Percentiles rank a stretch among this genome's conserved stretches.
These are phyloP conservation scores for Plemyria rubiginata DNA, from an alignment of 2,888 invertebrate species.

Conservation along the genomic window DNA sequence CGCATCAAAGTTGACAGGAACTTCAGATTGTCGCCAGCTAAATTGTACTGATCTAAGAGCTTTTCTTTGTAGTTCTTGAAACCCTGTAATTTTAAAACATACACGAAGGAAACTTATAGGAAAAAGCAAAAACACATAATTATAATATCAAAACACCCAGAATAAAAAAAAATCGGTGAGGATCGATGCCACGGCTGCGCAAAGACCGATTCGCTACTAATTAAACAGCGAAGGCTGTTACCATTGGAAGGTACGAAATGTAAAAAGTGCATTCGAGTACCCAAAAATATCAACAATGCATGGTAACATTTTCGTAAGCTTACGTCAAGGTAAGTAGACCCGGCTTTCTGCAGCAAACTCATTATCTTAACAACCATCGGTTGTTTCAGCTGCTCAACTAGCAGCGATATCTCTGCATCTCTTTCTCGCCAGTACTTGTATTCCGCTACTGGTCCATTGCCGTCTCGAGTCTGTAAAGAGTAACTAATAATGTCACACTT, in stretches of 20 bases:
- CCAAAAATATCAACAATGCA: too few species aligned
- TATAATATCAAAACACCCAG: too few species aligned
- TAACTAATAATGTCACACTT: neutral
- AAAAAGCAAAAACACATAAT: neutral
- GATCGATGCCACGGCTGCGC: too few species aligned
- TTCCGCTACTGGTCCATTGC: slow-evolving; percentile 93
- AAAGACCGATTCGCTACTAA: too few species aligned
- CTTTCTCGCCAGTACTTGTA: slow-evolving; percentile 94
- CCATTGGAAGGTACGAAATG: too few species aligned
- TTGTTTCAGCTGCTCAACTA: slow-evolving; percentile 93
- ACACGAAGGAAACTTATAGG: too few species aligned
- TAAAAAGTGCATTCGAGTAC: too few species aligned
- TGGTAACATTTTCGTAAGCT: slow-evolving; percentile 5
- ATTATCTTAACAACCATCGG: slow-evolving; percentile 87
- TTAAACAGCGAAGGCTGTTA: too few species aligned
- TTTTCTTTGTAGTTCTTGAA: slow-evolving; percentile 87
- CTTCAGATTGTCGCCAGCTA: slow-evolving; percentile 91
- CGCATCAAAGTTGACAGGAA: slow-evolving; percentile 90
- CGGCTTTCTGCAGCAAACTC: slow-evolving; percentile 79
- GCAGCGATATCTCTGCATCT: slow-evolving; percentile 90
- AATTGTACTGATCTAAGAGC: slow-evolving; percentile 87
- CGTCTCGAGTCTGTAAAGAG: slow-evolving; percentile 78
- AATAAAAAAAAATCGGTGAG: too few species aligned
- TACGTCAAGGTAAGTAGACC: slow-evolving; percentile 83
- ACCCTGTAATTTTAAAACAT: slow-evolving; percentile 61